phyloP scores from a whole-genome alignment of 2,888 invertebrate genomes.

The Merodon equestris region DNA sequence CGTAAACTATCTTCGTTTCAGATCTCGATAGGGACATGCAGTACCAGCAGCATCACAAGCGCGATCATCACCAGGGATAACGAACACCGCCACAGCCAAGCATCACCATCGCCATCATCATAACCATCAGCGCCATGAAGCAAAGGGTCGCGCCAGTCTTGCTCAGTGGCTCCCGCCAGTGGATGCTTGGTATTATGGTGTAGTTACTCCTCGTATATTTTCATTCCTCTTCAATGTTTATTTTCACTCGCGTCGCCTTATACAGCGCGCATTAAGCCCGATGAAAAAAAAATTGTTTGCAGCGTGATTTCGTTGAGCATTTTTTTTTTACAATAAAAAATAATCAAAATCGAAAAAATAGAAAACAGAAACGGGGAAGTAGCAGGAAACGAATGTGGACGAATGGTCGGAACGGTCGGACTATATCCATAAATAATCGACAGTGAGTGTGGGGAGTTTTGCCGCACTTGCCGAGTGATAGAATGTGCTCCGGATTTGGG shows the following conservation, averaged over 20 bases:
- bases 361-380: no score
- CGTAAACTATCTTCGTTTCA: background rate
- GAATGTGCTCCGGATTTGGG: no score
- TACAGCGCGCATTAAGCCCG: background rate
- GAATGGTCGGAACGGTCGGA: no score
- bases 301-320: slow-evolving; percentile 23
- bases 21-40: background rate
- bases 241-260: slow-evolving; percentile 41
- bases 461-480: no score
- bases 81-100: slow-evolving; percentile 1
- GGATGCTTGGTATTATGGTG: no score
- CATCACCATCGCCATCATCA: slow-evolving; percentile 9
- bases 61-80: slow-evolving; percentile 19
- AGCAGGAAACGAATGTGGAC: no score
- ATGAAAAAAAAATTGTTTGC: slow-evolving; percentile 25
- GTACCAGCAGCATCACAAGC: slow-evolving; percentile 2
- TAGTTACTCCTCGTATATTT: no score
- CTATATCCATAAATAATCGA: no score
- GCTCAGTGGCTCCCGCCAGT: slow-evolving; percentile 9
- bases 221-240: slow-evolving; percentile 33
- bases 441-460: no score
- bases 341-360: background rate
- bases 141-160: slow-evolving; percentile 47
- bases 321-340: slow-evolving; percentile 14
- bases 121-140: slow-evolving; percentile 37